Conservation (phyloP, 1,140 invertebrate species). For the Gerris buenoi region DNA sequence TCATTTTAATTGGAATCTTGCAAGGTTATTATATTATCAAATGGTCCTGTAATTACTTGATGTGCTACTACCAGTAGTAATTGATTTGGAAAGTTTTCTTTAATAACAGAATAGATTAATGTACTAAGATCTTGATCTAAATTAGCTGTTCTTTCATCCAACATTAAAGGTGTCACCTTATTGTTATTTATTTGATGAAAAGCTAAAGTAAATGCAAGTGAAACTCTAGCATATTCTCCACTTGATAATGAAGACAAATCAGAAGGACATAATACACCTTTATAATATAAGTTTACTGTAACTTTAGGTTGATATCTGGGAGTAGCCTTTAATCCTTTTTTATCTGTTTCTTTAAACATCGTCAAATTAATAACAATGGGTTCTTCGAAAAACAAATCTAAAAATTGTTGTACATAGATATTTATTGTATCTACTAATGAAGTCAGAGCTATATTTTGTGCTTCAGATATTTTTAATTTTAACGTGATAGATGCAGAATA, state of each 20-base stretch:
- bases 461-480: neutral
- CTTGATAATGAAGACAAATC: neutral
- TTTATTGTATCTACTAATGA: neutral
- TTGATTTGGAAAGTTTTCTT: neutral
- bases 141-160: neutral
- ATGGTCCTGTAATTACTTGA: neutral
- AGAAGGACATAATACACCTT: neutral
- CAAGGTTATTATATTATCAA: neutral
- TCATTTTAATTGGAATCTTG: neutral
- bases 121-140: neutral
- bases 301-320: neutral
- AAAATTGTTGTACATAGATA: neutral
- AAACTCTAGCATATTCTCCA: neutral
- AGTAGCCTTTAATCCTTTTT: neutral
- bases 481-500: neutral
- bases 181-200: neutral
- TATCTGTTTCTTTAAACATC: neutral
- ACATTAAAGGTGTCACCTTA: neutral
- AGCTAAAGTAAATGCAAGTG: neutral
- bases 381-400: neutral
- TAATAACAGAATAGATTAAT: neutral
- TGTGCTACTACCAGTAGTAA: neutral
- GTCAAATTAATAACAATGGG: neutral
- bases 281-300: neutral
- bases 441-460: neutral